Base-by-base conservation (phyloP, 2,888 invertebrate genomes). In the Epirrhoe tristata region DNA sequence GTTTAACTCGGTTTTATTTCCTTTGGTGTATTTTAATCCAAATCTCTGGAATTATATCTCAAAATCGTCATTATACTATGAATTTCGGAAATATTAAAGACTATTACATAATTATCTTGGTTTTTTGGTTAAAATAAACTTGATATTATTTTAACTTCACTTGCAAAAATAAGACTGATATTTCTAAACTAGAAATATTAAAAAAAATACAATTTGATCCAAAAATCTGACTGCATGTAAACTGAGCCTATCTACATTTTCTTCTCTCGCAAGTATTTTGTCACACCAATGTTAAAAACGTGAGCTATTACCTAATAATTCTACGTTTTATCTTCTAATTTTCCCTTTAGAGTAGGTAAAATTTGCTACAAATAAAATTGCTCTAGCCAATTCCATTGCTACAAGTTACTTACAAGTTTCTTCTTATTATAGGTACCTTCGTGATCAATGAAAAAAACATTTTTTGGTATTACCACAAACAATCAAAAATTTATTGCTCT, bases 301-400 rank as follows among this genome's bases (percentile, higher is more conserved):
- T 34, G 32, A 48, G 34, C 34, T 46, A 34, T n/a, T 50, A 7
- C 24, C 51, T 60, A 64, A n/a, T n/a, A n/a, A 54, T 58, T 64
- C 51, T 68, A 62, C 43, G 16, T 58, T 56, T 54, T 48, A 54
- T 10, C 16, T 32, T n/a, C 51, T 43, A 43, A 62, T 31, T 62
- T 56, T 48, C 24, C 16, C 17, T 58, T 32, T 32, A 36, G 16
- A 54, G 39, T 32, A 54, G 24, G 63, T 63, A 58, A 53, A 63
- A 58, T 64, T 63, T 66, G 32, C 67, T 69, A 56, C 56, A 63
- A 60, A 64, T 24, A 53, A 65, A 68, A 70, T 73, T 52, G 69
- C 72, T 72, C 70, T 58, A 68, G 61, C 74, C 74, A 76, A 74
- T 76, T 75, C 67, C 59, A 65, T 69, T 63, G 50, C 36, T 55